These are phyloP conservation scores for Barnardius zonarius DNA, from an alignment of 2,113 vertebrate genomes.

Conservation along the genomic window DNA sequence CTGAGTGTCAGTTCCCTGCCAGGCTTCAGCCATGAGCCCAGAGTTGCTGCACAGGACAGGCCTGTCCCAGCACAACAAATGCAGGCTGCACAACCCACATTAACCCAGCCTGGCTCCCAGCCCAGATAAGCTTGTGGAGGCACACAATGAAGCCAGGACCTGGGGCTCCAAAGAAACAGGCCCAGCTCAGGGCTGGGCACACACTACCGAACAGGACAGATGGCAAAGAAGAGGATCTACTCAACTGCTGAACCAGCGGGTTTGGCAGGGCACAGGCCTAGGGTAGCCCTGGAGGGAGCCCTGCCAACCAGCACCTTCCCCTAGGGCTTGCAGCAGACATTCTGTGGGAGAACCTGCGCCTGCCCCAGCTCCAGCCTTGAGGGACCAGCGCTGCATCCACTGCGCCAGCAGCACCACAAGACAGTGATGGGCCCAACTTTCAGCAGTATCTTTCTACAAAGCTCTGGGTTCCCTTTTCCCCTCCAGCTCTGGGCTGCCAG, in stretches of 20 bases:
- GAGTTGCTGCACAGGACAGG: rapidly evolving
- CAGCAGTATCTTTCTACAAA: neutral
- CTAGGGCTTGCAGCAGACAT: neutral
- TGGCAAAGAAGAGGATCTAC: neutral
- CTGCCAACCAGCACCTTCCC: neutral
- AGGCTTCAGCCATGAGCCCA: neutral
- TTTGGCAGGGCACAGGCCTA: neutral
- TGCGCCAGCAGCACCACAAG: rapidly evolving
- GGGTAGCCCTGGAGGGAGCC: neutral
- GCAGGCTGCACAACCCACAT: rapidly evolving
- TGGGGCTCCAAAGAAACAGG: neutral
- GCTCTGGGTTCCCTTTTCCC: neutral
- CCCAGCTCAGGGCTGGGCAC: neutral
- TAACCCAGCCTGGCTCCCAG: rapidly evolving
- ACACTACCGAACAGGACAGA: neutral
- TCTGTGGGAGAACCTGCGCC: rapidly evolving
- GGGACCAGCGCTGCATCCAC: neutral
- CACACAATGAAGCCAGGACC: neutral
- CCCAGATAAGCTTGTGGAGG: neutral
- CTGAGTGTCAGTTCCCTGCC: neutral
- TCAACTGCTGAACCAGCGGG: neutral
- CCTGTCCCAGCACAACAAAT: neutral
- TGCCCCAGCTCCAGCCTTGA: rapidly evolving
- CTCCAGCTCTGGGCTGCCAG: neutral
- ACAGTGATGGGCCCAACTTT: rapidly evolving